Conservation (phyloP, 1,140 invertebrate species). For the Stenopsyche tienmushanensis region DNA sequence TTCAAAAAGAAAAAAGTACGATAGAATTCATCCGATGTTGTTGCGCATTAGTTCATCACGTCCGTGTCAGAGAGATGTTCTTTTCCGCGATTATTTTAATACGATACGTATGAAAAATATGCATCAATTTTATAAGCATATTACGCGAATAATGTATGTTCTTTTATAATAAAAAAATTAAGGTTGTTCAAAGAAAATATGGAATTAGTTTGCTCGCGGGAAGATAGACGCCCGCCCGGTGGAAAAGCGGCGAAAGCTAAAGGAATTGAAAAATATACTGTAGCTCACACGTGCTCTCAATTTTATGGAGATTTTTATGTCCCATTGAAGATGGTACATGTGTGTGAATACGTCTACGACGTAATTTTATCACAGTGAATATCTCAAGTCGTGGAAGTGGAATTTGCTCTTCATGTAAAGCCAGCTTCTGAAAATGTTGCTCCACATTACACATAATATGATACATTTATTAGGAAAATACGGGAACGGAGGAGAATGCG, state of each 20-base stretch:
- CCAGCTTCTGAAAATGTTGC: not conserved
- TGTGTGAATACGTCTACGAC: conserved; percentile 5
- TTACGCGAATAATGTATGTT: too few species aligned
- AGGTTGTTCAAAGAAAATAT: too few species aligned
- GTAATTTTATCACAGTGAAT: conserved; percentile 8
- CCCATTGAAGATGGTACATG: not conserved
- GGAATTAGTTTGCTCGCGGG: not conserved
- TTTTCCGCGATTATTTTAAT: too few species aligned
- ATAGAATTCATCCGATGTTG: too few species aligned
- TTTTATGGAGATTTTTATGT: conserved; percentile 12
- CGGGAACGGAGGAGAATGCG: not conserved
- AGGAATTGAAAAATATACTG: conserved; percentile 4
- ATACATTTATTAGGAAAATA: conserved; percentile 4
- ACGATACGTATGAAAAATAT: too few species aligned
- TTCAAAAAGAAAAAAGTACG: too few species aligned
- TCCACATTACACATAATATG: conserved; percentile 10
- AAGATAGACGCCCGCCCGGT: too few species aligned
- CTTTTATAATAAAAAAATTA: too few species aligned
- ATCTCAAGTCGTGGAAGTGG: conserved; percentile 6
- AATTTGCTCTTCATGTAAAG: not conserved
- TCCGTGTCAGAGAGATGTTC: too few species aligned
- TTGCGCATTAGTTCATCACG: too few species aligned
- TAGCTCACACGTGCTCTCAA: conserved; percentile 8
- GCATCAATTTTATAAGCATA: too few species aligned
- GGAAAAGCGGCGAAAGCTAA: not conserved